These are phyloP conservation scores for Ceraclea dissimilis DNA, from an alignment of 2,888 invertebrate genomes.

Conservation along the genomic window DNA sequence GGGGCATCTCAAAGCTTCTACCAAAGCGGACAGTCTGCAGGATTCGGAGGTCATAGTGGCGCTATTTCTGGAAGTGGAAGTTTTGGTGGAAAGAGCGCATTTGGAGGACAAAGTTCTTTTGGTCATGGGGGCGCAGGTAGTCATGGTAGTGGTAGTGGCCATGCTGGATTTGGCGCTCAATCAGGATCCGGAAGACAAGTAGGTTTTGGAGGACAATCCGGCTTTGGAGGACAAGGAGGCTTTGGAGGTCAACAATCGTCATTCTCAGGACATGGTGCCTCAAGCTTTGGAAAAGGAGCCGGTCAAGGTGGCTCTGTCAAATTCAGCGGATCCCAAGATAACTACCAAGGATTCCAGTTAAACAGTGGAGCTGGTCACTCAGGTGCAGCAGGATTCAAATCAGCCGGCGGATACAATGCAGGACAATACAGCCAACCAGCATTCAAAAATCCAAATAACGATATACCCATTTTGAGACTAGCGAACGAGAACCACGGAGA, in stretches of 20 bases:
- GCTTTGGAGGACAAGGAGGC: conserved; percentile 7
- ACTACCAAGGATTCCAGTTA: not conserved
- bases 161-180: not conserved
- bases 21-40: not conserved
- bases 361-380: conserved; percentile 5
- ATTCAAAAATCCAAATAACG: conserved; percentile 30
- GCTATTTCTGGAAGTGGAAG: not conserved
- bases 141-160: not conserved
- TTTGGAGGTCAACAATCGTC: conserved; percentile 1
- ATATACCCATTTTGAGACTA: conserved; percentile 53
- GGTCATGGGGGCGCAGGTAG: no score
- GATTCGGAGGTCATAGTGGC: not conserved
- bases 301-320: conserved; percentile 12
- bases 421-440: conserved; percentile 12
- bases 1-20: not conserved
- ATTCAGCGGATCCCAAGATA: conserved; percentile 7
- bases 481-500: conserved; percentile 56
- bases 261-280: conserved; percentile 9
- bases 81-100: not conserved
- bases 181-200: conserved; percentile 8
- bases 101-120: not conserved
- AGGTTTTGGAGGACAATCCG: conserved; percentile 12
- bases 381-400: not conserved
- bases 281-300: not conserved
- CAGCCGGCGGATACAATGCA: conserved; percentile 1